These are phyloP conservation scores for Euphonia xanthogaster DNA, from an alignment of 2,797 vertebrate genomes.

Conservation along the genomic window DNA sequence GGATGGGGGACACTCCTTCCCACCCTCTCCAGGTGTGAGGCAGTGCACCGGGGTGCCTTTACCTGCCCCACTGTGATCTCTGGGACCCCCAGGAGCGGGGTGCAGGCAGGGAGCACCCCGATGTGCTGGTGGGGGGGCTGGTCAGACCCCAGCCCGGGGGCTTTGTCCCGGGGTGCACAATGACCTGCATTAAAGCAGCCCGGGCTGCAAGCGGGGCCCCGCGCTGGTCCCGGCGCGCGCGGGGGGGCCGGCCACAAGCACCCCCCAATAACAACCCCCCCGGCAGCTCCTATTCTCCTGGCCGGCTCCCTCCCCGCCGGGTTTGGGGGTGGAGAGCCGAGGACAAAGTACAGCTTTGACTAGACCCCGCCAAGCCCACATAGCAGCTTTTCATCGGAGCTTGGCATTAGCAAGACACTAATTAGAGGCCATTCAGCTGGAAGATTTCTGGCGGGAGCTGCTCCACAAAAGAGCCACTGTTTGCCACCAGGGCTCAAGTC, in stretches of 20 bases:
- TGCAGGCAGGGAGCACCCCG: neutral
- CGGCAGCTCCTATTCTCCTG: conserved; percentile 47
- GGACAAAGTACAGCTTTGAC: conserved; percentile 72
- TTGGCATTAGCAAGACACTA: conserved; percentile 68
- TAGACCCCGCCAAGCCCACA: conserved; percentile 57
- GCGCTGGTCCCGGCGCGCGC: neutral
- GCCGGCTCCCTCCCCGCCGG: conserved; percentile 22
- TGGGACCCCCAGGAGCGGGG: rapidly evolving
- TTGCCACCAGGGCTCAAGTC: conserved; percentile 55
- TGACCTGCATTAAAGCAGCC: conserved; percentile 5
- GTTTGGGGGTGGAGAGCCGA: conserved; percentile 40
- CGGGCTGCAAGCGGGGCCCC: neutral
- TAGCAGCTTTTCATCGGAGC: conserved; percentile 69
- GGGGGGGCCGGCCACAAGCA: neutral
- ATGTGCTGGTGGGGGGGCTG: rapidly evolving
- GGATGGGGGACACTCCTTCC: neutral
- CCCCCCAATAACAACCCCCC: conserved; percentile 24
- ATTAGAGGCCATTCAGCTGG: conserved; percentile 75
- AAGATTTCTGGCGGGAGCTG: conserved; percentile 58
- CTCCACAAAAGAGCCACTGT: conserved; percentile 60
- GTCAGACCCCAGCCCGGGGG: neutral
- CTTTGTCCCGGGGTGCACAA: conserved; percentile 50
- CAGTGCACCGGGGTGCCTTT: rapidly evolving
- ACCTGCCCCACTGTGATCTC: rapidly evolving
- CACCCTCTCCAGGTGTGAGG: too few relatives aligned